phyloP scores from a whole-genome alignment of 1,140 invertebrate genomes.

The honey bee (Apis mellifera) region DNA sequence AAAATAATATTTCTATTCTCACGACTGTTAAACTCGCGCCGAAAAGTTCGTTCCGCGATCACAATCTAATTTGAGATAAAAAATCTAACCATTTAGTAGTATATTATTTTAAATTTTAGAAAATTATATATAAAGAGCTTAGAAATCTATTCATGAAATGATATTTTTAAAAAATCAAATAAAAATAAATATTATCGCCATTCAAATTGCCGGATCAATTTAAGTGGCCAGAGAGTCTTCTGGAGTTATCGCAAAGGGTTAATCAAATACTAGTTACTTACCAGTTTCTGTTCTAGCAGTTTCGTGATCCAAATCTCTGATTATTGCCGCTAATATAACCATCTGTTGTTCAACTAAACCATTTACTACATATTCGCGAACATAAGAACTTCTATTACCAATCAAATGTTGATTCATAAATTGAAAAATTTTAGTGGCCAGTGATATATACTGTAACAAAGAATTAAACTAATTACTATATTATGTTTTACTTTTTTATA shows the following conservation, averaged over 20 bases:
- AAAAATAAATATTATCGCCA: no score
- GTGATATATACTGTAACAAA: constrained; percentile 87
- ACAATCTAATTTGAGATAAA: no score
- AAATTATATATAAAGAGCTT: no score
- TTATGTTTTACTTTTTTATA: background rate
- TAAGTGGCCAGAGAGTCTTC: background rate
- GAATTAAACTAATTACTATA: constrained; percentile 19
- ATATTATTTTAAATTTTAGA: no score
- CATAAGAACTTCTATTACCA: constrained; percentile 83
- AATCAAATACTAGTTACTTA: constrained; percentile 67
- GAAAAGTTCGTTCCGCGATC: no score
- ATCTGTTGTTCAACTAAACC: constrained; percentile 90
- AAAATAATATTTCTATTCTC: no score
- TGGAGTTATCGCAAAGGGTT: no score
- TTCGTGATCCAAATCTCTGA: constrained; percentile 93
- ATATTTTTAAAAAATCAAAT: no score
- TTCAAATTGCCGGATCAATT: no score
- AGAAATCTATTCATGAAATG: no score
- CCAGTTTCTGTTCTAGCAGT: constrained; percentile 90
- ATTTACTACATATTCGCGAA: constrained; percentile 82
- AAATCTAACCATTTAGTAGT: no score
- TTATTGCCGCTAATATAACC: constrained; percentile 90
- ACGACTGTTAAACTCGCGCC: no score
- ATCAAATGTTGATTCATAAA: constrained; percentile 88
- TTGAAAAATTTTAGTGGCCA: constrained; percentile 90